These are phyloP conservation scores for Tiphia femorata DNA, from an alignment of 2,888 invertebrate species.

Conservation along the genomic window DNA sequence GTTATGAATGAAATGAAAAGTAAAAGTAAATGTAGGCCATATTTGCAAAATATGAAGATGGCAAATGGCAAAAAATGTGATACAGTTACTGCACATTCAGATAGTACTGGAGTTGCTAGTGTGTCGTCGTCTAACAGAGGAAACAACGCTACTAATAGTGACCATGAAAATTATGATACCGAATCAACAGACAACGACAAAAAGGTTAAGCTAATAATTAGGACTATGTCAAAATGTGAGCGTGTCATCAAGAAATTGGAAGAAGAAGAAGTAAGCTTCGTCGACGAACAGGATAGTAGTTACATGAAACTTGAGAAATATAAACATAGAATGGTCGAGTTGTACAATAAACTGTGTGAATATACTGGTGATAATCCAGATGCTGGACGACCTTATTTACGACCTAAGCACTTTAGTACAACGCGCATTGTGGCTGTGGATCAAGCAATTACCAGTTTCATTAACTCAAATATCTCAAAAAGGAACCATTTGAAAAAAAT, in stretches of 20 bases:
- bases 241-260: constrained; percentile 78
- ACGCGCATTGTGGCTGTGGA: constrained; percentile 55
- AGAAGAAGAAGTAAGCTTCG: constrained; percentile 79
- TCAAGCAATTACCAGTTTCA: constrained; percentile 58
- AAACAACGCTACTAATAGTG: not conserved
- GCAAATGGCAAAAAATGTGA: not conserved
- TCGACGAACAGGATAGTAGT: constrained; percentile 80
- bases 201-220: constrained; percentile 66
- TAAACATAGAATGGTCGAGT: constrained; percentile 51
- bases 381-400: constrained; percentile 50
- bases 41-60: not conserved
- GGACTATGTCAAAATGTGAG: constrained; percentile 75
- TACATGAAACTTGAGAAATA: constrained; percentile 80
- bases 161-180: not conserved
- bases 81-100: constrained; percentile 8
- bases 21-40: not conserved
- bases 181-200: too few relatives aligned
- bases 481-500: constrained; percentile 38
- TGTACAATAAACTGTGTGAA: constrained; percentile 49
- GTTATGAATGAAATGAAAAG: constrained; percentile 54
- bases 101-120: too few relatives aligned
- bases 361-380: constrained; percentile 50
- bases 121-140: too few relatives aligned
- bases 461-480: constrained; percentile 54
- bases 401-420: constrained; percentile 49